Base-by-base conservation (phyloP, 2,888 invertebrate genomes). In the Strigamia crassipes region DNA sequence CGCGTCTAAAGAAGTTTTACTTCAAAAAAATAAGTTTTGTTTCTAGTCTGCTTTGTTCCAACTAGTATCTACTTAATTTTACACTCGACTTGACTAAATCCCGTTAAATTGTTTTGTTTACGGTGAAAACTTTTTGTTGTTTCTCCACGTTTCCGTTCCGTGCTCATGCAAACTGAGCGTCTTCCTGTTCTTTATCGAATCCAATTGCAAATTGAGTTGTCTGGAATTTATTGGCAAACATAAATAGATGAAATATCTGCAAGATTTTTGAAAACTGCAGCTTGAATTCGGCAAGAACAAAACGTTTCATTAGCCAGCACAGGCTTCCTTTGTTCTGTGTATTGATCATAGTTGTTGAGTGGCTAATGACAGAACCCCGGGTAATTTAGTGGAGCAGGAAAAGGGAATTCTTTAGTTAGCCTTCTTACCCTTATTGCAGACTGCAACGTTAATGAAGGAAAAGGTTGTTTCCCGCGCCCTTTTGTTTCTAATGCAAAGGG, bases 401-500 rank as follows among this genome's bases (percentile, higher is more conserved):
- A 31, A 31, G 73, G 13, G 73, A 73, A 73, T 73, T 73, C 73
- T 73, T 73, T 73, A 56, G 73, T 31, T 31, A 23, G 27, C 61
- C 23, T 31, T 27, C 13, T 23, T 18, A 51, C 13, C 31, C 73
- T 73, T n/a, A 15, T 73, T 73, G 27, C 31, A 27, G 13, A n/a
- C 31, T 15, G 27, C 73, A 31, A 73, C 73, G 31, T 31, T 73
- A 73, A 73, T 73, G 73, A 73, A 73, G 73, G 73, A 73, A 73
- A 73, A 73, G 73, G 73, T 73, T 73, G 73, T 73, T 27, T 31
- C 31, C 23, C 73, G 73, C 73, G 73, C 73, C 73, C 73, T 31
- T 73, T 73, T 73, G 73, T 73, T 73, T 73, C 73, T 31, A 73
- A 31, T 73, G 73, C 73, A 73, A 73, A 73, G 73, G 56, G 73